Base-by-base conservation (phyloP, 2,113 vertebrate genomes). In the Chaetodon auriga region DNA sequence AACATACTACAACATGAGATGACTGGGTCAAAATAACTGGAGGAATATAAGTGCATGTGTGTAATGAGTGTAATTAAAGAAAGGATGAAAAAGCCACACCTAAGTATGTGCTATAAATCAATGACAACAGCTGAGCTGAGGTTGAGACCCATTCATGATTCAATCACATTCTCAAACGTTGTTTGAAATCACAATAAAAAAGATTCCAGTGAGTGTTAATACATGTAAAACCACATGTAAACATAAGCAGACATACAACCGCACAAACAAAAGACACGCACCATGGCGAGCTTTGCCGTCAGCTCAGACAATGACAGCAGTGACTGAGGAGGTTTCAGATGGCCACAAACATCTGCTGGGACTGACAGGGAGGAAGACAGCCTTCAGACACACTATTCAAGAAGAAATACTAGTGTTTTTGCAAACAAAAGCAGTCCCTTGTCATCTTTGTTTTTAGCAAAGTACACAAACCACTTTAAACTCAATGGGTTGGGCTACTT, bases 1-100 rank as follows among this genome's bases (percentile, higher is more conserved):
- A 2, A 51, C 18, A 78, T 46, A 69, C 0, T 35, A 11, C 36
- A 14, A 10, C 51, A 30, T 21, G 0, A 41, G 49, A 60, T 76
- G 57, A 66, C 51, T 45, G 30, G 49, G 9, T 60, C 46, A 41
- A 63, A 66, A 68, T 13, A 23, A 5, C 5, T 61, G 10, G 43
- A 55, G 51, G 41, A n/a, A 30, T 81, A 21, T n/a, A 48, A 76
- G 6, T 54, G 53, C 2, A 0, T 38, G 36, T 64, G 43, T 68
- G 57, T 78, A 70, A 89, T 70, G 35, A 79, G 68, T 62, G 55
- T 85, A 61, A 76, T 78, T 1, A 43, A 78, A 79, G 43, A 73
- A 18, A 36, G n/a, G 5, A 48, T 0, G 3, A 21, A 19, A 57
- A 25, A 7, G 45, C 4, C 14, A 75, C 86, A 71, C 80, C 82